These are phyloP conservation scores for Exocentrus adspersus DNA, from an alignment of 2,888 invertebrate species.

Conservation along the genomic window DNA sequence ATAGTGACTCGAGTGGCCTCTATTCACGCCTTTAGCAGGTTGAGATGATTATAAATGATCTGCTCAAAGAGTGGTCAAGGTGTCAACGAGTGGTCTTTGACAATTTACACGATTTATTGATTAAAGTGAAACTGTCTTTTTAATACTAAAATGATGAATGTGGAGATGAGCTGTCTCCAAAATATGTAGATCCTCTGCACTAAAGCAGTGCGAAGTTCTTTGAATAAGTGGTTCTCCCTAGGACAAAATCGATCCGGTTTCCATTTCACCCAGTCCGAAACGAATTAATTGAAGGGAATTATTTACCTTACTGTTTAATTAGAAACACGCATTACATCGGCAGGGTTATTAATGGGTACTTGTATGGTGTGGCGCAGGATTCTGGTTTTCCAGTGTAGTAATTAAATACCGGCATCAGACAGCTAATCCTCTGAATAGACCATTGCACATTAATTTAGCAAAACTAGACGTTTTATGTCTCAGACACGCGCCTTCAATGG, in stretches of 20 bases:
- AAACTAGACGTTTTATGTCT: constrained; percentile 50
- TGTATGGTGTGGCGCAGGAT: constrained; percentile 29
- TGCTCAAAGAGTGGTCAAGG: too few species aligned
- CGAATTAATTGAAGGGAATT: constrained; percentile 27
- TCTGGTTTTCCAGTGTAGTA: constrained; percentile 34
- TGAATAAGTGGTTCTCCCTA: neutral
- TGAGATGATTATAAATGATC: too few species aligned
- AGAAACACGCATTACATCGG: constrained; percentile 34
- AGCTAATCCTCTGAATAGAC: constrained; percentile 51
- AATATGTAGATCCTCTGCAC: too few species aligned
- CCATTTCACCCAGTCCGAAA: constrained; percentile 17
- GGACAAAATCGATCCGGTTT: constrained; percentile 11
- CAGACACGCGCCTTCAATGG: constrained; percentile 46
- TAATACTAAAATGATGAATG: too few species aligned
- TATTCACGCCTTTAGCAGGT: too few species aligned
- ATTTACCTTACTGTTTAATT: constrained; percentile 32
- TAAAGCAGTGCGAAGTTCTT: too few species aligned
- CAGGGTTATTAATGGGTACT: constrained; percentile 27
- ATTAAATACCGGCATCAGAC: constrained; percentile 43
- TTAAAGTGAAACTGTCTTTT: too few species aligned
- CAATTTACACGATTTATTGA: too few species aligned
- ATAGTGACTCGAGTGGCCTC: too few species aligned
- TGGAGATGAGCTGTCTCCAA: too few species aligned
- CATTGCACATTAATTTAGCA: constrained; percentile 50
- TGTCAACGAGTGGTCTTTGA: too few species aligned